Evolutionary conservation across 2,797 vertebrate species (phyloP).

Genomic region (Leptatherina wallacei): DNA sequence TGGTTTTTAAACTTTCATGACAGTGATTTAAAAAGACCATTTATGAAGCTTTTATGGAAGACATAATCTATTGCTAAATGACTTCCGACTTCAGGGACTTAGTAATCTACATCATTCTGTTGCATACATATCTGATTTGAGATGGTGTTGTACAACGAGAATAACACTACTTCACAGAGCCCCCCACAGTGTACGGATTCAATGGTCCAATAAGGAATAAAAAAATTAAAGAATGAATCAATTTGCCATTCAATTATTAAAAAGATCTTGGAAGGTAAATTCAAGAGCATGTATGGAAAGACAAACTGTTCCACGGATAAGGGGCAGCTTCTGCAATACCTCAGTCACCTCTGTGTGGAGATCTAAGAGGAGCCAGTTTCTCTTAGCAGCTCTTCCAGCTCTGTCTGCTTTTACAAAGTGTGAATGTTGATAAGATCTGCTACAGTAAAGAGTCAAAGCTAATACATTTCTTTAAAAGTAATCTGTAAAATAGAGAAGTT

Average conservation of each 20-base stretch:
- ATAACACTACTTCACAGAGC: conserved; percentile 15
- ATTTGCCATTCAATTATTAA: background rate
- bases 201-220: conserved; percentile 20
- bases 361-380: too few species aligned
- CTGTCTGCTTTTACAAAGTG: too few species aligned
- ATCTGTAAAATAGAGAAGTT: too few species aligned
- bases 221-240: background rate
- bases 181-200: background rate
- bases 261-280: background rate
- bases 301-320: too few species aligned
- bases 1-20: conserved; percentile 15
- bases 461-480: too few species aligned
- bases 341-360: too few species aligned
- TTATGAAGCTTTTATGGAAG: conserved; percentile 14
- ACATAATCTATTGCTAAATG: conserved; percentile 24
- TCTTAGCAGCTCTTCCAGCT: too few species aligned
- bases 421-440: too few species aligned
- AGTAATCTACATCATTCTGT: conserved; percentile 19
- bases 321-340: too few species aligned
- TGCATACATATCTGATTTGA: background rate
- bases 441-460: too few species aligned
- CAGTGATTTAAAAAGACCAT: conserved; percentile 12
- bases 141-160: conserved; percentile 36
- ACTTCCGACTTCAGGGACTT: background rate
- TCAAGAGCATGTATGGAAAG: background rate